phyloP scores from a whole-genome alignment of 2,797 vertebrate genomes.

The Antrozous pallidus region DNA sequence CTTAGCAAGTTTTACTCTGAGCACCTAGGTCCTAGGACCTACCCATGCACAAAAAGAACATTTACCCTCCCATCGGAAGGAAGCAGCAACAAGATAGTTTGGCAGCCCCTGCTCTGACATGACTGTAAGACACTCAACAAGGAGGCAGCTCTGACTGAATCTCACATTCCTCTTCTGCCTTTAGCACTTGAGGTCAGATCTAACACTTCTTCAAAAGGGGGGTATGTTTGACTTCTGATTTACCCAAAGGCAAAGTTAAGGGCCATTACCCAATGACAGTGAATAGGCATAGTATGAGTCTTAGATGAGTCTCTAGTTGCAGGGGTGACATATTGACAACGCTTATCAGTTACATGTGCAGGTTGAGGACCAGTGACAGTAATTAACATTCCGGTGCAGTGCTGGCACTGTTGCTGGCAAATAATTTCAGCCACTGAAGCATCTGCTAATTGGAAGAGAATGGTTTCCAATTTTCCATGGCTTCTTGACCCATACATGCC shows the following conservation, averaged over 20 bases:
- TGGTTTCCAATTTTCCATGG: conserved; percentile 54
- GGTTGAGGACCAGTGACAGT: neutral
- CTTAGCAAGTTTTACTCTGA: neutral
- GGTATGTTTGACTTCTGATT: neutral
- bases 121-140: neutral
- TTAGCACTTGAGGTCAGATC: neutral
- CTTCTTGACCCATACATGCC: conserved; percentile 40
- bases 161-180: neutral
- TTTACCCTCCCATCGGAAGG: neutral
- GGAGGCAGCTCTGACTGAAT: neutral
- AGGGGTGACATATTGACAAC: conserved; percentile 1
- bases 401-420: conserved; percentile 3
- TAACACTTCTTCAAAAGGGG: neutral
- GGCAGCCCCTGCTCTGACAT: neutral
- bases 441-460: conserved; percentile 47
- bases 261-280: neutral
- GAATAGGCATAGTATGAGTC: neutral
- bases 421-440: neutral
- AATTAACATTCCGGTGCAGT: conserved; percentile 1
- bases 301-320: conserved; percentile 12
- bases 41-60: neutral
- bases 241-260: neutral
- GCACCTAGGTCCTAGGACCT: neutral
- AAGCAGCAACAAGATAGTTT: neutral
- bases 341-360: conserved; percentile 10